These are phyloP conservation scores for Morone saxatilis DNA, from an alignment of 2,113 vertebrate genomes.

Conservation along the genomic window DNA sequence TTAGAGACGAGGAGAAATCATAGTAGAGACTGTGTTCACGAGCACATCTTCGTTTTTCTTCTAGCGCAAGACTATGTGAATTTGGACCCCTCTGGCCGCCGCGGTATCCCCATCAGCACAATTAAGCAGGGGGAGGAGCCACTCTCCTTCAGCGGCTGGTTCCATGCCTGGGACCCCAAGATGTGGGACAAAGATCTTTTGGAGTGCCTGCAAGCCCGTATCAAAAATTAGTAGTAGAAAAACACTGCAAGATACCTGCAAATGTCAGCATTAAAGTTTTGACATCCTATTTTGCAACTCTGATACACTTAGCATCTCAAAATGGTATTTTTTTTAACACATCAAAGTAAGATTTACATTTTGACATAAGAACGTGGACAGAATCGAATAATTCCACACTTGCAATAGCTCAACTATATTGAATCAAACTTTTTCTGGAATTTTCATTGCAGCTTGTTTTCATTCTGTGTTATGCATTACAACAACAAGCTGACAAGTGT, in stretches of 20 bases:
- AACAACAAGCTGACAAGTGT: neutral
- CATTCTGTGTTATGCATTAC: neutral
- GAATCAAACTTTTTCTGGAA: neutral
- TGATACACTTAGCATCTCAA: neutral
- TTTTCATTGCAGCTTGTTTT: neutral
- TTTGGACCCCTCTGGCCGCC: constrained; percentile 78
- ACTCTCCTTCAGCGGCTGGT: constrained; percentile 82
- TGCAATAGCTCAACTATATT: neutral
- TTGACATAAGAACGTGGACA: neutral
- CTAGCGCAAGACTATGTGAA: constrained; percentile 80
- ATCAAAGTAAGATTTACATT: neutral
- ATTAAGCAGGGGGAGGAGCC: constrained; percentile 82
- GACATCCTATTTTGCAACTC: neutral
- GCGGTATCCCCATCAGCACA: constrained; percentile 58
- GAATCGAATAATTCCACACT: neutral
- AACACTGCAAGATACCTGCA: neutral
- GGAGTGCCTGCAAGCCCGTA: constrained; percentile 32
- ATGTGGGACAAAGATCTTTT: constrained; percentile 75
- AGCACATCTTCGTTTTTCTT: constrained; percentile 15
- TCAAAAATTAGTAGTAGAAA: constrained; percentile 38
- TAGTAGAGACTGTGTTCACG: neutral
- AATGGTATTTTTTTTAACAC: neutral
- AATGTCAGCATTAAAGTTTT: neutral
- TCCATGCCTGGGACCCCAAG: constrained; percentile 82
- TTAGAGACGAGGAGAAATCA: neutral